These are phyloP conservation scores for Leucophenga varia DNA, from an alignment of 1,140 invertebrate genomes.

Conservation along the genomic window DNA sequence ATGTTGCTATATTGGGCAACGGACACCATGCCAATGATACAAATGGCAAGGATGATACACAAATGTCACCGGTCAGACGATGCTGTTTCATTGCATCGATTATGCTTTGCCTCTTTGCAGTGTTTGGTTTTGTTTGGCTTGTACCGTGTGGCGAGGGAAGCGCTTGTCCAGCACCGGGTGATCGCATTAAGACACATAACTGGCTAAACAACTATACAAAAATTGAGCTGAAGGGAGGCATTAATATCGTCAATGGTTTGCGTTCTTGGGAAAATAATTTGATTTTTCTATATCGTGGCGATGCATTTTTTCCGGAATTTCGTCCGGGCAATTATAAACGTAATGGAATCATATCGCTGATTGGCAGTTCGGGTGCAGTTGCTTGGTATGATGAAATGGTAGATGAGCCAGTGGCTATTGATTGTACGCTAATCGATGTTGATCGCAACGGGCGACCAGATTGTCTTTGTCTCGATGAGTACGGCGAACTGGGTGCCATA, in stretches of 20 bases:
- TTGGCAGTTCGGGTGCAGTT: constrained; percentile 64
- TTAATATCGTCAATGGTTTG: constrained; percentile 67
- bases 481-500: constrained; percentile 68
- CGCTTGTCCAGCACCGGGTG: constrained; percentile 61
- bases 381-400: constrained; percentile 67
- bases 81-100: constrained; percentile 69
- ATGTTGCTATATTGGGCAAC: constrained; percentile 47
- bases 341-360: constrained; percentile 64
- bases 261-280: constrained; percentile 66
- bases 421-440: constrained; percentile 70
- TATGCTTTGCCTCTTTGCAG: constrained; percentile 68
- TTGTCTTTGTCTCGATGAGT: constrained; percentile 70
- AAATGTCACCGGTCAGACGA: constrained; percentile 66
- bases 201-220: constrained; percentile 73
- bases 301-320: constrained; percentile 62
- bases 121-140: constrained; percentile 73
- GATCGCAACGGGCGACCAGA: constrained; percentile 69
- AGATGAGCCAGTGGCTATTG: constrained; percentile 66
- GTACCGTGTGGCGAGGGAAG: constrained; percentile 70
- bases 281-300: constrained; percentile 69
- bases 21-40: constrained; percentile 22
- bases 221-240: constrained; percentile 70
- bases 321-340: constrained; percentile 56
- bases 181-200: constrained; percentile 62
- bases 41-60: constrained; percentile 37